Evolutionary conservation across 2,797 vertebrate genomes (phyloP), one percentile per base, ranked within the genome.

Genomic region (Tolypeutes matacus): DNA sequence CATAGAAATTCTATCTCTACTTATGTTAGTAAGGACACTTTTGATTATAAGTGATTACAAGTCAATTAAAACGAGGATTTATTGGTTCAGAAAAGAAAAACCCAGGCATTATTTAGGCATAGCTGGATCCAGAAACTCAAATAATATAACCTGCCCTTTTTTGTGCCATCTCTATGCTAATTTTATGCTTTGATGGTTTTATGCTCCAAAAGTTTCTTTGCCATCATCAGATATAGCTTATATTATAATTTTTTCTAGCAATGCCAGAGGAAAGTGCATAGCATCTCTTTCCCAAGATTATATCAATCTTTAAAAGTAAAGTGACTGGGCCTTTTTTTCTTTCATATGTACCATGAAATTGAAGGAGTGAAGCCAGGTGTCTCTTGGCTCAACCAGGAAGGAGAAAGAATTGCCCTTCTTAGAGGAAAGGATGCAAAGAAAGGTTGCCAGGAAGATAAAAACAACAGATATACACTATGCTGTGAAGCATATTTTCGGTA

Each of bases 191-290:
- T 77, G 58, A 60, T 51, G 4, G 46, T 73, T 95, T 95, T 77
- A 85, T n/a, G 31, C 15, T 85, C 62, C 76, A 67, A 75, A 86
- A 94, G n/a, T 93, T 39, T 91, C 31, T 67, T 67, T 46, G 65
- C 56, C 78, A 86, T 58, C 21, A 65, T 77, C 86, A 89, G 75
- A 69, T 58, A 86, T 2, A 49, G 27, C 88, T 7, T 94, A 46
- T 20, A 80, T 93, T 75, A 70, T 69, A 56, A 17, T 29, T 86
- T 42, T 13, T 39, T 34, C 67, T 60, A 42, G 17, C n/a, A 95
- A 64, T 51, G 64, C 78, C 95, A 94, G 78, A 93, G 53, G 29
- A 88, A 93, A 94, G 67, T n/a, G 7, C 62, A 95, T 14, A 94
- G 5, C 29, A 46, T 80, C 87, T 5, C 23, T 86, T 85, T 89